Evolutionary conservation across 2,113 vertebrate species (phyloP).

Genomic region (Neolamprologus falcicula): DNA sequence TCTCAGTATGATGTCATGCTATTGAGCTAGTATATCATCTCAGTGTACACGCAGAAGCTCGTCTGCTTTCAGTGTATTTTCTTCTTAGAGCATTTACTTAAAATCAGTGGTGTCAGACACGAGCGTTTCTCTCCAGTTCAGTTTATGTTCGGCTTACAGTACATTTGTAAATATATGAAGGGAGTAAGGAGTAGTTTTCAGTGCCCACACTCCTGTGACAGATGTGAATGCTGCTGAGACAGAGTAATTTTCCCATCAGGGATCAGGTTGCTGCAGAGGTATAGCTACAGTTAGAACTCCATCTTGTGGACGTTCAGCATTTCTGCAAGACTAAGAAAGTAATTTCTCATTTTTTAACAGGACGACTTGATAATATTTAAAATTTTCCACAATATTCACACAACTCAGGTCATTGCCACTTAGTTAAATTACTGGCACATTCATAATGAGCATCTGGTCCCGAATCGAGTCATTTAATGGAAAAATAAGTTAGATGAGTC

Average conservation of each 20-base stretch:
- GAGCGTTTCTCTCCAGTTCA: not conserved
- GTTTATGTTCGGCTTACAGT: not conserved
- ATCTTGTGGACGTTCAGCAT: slow-evolving; percentile 12
- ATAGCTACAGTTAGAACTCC: not conserved
- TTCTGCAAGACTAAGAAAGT: not conserved
- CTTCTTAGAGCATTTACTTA: not conserved
- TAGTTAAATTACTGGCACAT: not conserved
- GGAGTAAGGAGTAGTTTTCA: not conserved
- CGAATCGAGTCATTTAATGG: not conserved
- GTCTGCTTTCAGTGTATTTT: not conserved
- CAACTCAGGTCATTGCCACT: not conserved
- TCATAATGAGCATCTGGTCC: not conserved
- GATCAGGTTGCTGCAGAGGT: not conserved
- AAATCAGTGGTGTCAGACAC: not conserved
- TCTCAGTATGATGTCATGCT: slow-evolving; percentile 12
- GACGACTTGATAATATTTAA: not conserved
- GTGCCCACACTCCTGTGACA: not conserved
- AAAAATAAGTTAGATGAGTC: not conserved
- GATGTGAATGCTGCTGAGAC: not conserved
- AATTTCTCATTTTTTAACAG: not conserved
- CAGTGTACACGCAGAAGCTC: not conserved
- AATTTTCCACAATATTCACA: not conserved
- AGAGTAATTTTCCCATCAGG: not conserved
- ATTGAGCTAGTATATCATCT: not conserved
- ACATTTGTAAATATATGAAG: not conserved